Base-by-base conservation (phyloP, 2,888 invertebrate species). In the Coenonympha glycerion region DNA sequence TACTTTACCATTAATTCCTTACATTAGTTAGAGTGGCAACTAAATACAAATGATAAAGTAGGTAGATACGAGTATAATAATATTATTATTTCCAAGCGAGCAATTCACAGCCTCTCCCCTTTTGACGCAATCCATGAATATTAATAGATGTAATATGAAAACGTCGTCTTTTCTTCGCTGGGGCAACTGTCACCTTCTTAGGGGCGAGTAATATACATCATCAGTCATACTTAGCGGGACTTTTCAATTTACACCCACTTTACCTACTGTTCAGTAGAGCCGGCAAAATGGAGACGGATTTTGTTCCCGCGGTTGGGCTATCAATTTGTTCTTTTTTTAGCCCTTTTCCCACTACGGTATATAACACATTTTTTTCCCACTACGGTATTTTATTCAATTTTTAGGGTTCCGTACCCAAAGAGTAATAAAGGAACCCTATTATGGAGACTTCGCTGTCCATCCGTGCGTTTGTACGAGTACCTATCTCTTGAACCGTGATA, bases 221-320 rank as follows among this genome's bases (percentile, higher is more conserved):
- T 87, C 86, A 81, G 75, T 87, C 84, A 86, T 87, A 81, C 86
- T 87, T 86, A 86, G 81, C 65, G 72, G 69, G 74, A 82, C 76
- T 83, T 87, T 86, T 87, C 86, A 85, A 86, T 86, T 86, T 86
- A 80, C 79, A 66, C 64, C 55, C 64, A n/a, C n/a, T n/a, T n/a
- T n/a, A n/a, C n/a, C n/a, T n/a, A n/a, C n/a, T n/a, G n/a, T n/a
- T n/a, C 62, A 68, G 78, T 70, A 73, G 73, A 75, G 71, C 73
- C 64, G 61, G 16, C 69, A 64, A 79, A 85, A 85, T 83, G 82
- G 79, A 83, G 85, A 84, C 68, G 71, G 76, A 85, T 85, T 76
- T 76, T 71, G n/a, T 16, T n/a, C 15, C 22, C 33, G 21, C 33
- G 31, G 47, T 51, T 31, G 15, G 31, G 51, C 37, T 44, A 34